Conservation (phyloP, 2,888 invertebrate genomes). For the Troides helena region DNA sequence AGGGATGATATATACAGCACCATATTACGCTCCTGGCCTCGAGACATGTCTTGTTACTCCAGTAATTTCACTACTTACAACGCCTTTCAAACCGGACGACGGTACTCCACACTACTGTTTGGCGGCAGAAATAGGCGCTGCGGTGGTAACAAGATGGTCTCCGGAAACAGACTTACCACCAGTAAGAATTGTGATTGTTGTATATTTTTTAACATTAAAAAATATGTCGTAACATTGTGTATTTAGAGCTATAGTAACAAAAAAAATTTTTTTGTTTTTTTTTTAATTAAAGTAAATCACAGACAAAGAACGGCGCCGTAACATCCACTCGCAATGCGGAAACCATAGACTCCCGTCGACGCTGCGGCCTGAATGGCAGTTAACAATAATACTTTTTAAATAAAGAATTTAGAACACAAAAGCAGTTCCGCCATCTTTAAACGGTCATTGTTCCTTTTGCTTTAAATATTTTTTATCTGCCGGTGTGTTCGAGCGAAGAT, state of each 20-base stretch:
- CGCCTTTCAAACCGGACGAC: too few relatives aligned
- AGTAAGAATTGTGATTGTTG: too few relatives aligned
- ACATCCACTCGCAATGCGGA: slow-evolving; percentile 9
- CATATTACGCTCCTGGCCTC: too few relatives aligned
- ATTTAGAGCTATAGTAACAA: not conserved
- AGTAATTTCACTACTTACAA: too few relatives aligned
- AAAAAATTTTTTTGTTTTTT: not conserved
- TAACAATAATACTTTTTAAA: not conserved
- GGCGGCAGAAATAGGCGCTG: too few relatives aligned
- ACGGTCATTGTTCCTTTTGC: slow-evolving; percentile 7
- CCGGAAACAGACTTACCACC: too few relatives aligned
- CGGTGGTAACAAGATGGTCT: too few relatives aligned
- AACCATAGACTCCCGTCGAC: slow-evolving; percentile 4
- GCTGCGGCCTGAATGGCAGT: slow-evolving; percentile 5
- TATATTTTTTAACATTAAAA: not conserved
- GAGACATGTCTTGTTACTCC: too few relatives aligned
- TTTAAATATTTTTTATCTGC: slow-evolving; percentile 9
- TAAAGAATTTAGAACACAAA: slow-evolving; percentile 15
- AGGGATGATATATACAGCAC: too few relatives aligned
- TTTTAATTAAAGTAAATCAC: not conserved
- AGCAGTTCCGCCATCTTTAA: slow-evolving; percentile 9
- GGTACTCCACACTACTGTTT: too few relatives aligned
- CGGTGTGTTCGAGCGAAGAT: not conserved
- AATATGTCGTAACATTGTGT: not conserved
- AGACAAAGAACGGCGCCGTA: slow-evolving; percentile 3